Base-by-base conservation (phyloP, 2,113 vertebrate genomes). In the Arizona elegans region DNA sequence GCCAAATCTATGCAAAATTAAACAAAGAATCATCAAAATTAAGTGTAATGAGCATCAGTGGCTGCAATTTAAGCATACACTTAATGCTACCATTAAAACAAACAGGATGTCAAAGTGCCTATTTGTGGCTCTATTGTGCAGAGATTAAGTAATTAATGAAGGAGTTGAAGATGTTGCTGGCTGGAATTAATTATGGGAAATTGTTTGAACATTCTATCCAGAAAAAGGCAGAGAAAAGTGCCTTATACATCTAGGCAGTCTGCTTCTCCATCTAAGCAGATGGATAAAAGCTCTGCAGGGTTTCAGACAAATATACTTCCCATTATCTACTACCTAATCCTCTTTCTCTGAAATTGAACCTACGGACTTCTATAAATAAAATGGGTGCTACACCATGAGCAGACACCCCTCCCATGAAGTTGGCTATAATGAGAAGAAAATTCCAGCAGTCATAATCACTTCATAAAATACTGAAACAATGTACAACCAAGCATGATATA, bases 401-500 rank as follows among this genome's bases (percentile, higher is more conserved):
- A 55, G 38, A 86, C 90, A 90, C 43, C 92, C 94, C 92, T 95
- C 94, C 88, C 94, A 94, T 96, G 97, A 96, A 95, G 43, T 65
- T 38, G 56, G 92, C 43, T 21, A 86, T 59, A 95, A 94, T 62
- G 94, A 93, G 8, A 29, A 85, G 21, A 92, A 93, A 96, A 95
- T 91, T 92, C 97, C 96, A 97, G 95, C 92, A 94, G 88, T 94
- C 95, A 96, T 95, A 94, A 94, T 87, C 95, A 13, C n/a, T 93
- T 88, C 86, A 75, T 94, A 96, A 97, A 93, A 96, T 94, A 92
- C 94, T 94, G 88, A 95, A 94, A 85, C 93, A 95, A 92, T 88
- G 85, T 92, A 93, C 94, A 95, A 95, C 95, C 93, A 95, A 94
- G 92, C 93, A 96, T 94, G 95, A 95, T 95, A 95, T 58, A 96